Conservation (phyloP, 2,113 vertebrate species). For the Haliaeetus leucogaster region DNA sequence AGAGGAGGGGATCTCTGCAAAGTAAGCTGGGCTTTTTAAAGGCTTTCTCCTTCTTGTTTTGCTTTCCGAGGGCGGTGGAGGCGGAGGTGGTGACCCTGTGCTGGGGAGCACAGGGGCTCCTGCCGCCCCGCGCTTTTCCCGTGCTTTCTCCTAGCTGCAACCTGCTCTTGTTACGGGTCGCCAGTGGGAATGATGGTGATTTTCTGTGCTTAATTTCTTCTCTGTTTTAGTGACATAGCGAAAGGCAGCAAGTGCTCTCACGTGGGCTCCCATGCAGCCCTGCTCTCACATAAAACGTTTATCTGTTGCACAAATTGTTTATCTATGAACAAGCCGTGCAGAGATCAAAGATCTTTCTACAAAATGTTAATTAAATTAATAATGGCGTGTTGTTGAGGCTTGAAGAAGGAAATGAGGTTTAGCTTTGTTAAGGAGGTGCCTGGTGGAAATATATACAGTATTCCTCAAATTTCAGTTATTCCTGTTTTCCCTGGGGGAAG, state of each 20-base stretch:
- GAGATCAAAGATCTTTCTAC: neutral
- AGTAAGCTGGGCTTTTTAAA: constrained; percentile 58
- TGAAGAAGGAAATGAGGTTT: neutral
- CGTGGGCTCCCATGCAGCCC: neutral
- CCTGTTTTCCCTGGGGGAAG: neutral
- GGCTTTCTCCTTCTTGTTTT: neutral
- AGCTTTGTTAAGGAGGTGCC: neutral
- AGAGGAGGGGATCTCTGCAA: constrained; percentile 10
- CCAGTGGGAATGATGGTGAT: accelerated
- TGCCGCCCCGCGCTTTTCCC: accelerated
- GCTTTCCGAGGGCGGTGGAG: neutral
- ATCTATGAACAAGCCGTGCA: neutral
- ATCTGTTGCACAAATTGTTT: neutral
- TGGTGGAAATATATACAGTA: neutral
- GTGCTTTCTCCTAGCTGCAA: neutral
- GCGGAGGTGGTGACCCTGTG: neutral
- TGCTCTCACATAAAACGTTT: neutral
- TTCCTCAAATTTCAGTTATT: neutral
- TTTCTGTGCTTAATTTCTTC: neutral
- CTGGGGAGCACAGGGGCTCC: neutral
- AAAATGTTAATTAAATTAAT: neutral
- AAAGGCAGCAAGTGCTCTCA: neutral
- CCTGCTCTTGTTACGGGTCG: neutral
- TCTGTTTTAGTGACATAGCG: neutral
- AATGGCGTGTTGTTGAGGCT: neutral